Evolutionary conservation across 1,140 invertebrate genomes (phyloP).

Genomic region (Orius laevigatus): DNA sequence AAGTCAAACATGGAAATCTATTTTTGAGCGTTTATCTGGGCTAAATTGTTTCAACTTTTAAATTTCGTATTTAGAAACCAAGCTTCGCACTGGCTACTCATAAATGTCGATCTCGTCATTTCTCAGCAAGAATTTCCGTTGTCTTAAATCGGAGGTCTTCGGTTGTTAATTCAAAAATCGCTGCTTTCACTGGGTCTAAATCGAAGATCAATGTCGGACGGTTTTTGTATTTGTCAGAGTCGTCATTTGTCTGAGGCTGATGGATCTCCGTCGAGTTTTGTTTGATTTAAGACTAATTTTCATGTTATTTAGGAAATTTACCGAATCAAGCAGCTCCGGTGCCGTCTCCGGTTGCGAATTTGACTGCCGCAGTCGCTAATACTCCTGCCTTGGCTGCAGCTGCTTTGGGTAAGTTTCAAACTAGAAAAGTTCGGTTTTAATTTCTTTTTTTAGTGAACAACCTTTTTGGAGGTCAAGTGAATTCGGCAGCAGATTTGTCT

Average conservation of each 20-base stretch:
- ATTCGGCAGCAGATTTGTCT: constrained; percentile 1
- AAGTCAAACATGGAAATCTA: too few relatives aligned
- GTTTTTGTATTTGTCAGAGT: too few relatives aligned
- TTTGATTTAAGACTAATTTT: background rate
- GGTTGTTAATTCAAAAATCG: too few relatives aligned
- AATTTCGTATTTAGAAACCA: too few relatives aligned
- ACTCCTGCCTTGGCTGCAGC: constrained; percentile 17
- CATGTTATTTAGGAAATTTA: constrained; percentile 22
- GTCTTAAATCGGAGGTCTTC: background rate
- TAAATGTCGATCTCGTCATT: too few relatives aligned
- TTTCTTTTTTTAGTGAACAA: constrained; percentile 11
- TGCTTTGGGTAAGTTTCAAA: constrained; percentile 17
- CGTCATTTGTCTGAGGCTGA: too few relatives aligned
- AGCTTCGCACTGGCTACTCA: too few relatives aligned
- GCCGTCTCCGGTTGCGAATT: constrained; percentile 13
- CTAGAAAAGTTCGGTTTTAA: constrained; percentile 22
- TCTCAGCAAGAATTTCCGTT: background rate
- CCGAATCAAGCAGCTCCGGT: constrained; percentile 16
- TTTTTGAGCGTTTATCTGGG: too few relatives aligned
- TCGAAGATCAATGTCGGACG: too few relatives aligned
- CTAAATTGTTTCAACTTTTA: too few relatives aligned
- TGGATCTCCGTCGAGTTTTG: constrained; percentile 16
- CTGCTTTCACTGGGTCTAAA: too few relatives aligned
- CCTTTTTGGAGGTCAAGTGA: background rate
- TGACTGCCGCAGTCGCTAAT: constrained; percentile 3